Base-by-base conservation (phyloP, 2,113 vertebrate species). In the Coptodon rendalli region DNA sequence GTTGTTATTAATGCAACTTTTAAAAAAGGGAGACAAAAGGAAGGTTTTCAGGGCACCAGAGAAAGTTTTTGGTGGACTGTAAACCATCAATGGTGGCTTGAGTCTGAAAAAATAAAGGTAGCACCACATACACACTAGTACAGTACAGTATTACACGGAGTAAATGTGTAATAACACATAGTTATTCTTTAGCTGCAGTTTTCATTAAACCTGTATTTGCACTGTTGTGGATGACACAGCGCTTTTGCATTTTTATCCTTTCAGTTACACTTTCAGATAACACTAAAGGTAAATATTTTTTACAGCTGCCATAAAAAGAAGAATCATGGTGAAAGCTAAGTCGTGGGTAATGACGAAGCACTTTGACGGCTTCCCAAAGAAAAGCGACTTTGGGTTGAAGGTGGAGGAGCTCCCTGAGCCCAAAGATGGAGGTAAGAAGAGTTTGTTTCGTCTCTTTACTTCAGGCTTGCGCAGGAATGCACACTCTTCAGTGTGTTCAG, bases 361-460 rank as follows among this genome's bases (percentile, higher is more conserved):
- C 86, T 99, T 99, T 92, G 95, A 97, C 2, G 97, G 97, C 66
- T 92, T 92, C 66, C 98, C 98, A 31, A 97, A 96, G 90, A 50
- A 56, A 5, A 96, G 95, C 6, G 52, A 99, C 92, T 98, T 99
- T 45, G 95, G 97, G n/a, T 79, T 99, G 27, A 97, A 95, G 92
- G 92, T 94, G 14, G 94, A 96, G 83, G 95, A 97, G 29, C 94
- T 99, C 3, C 96, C 97, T 38, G 90, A 95, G 22, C 94, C 97
- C 24, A 97, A 97, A 87, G 87, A 98, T 97, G 97, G 97, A 96
- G 97, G 98, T 97, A 87, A 66, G 29, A n/a, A 0, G 10, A 56
- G n/a, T 24, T 56, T 83, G 3, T n/a, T 36, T 36, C 1, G 17
- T 61, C 4, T 31, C n/a, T 56, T 56, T 24, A 24, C 29, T 34